A percentile compares a stretch with the other conserved stretches of the same genome.
These are phyloP conservation scores for Pteria penguin DNA, from an alignment of 2,888 invertebrate species.

Conservation along the genomic window DNA sequence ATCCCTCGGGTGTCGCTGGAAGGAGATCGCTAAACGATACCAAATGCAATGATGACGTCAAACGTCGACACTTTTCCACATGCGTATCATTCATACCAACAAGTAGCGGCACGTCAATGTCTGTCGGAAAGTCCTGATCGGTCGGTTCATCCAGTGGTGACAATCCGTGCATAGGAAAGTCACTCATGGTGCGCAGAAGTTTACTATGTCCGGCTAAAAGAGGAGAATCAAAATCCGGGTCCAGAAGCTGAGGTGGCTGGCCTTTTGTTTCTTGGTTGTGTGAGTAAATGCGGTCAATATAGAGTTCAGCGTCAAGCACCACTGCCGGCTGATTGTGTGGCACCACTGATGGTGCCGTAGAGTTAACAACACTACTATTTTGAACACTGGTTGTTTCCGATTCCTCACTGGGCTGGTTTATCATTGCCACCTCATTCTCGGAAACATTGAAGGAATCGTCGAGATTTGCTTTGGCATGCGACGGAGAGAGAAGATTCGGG, in stretches of 20 bases:
- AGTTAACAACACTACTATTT: slow-evolving; percentile 50
- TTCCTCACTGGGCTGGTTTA: slow-evolving; percentile 61
- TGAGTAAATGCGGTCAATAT: slow-evolving; percentile 67
- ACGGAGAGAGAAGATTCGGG: neutral
- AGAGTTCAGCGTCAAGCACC: slow-evolving; percentile 62
- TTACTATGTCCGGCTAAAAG: neutral
- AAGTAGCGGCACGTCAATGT: slow-evolving; percentile 55
- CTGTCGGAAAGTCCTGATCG: slow-evolving; percentile 28
- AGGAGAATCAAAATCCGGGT: slow-evolving; percentile 43
- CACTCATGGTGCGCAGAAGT: neutral
- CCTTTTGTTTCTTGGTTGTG: slow-evolving; percentile 39
- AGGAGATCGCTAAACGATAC: slow-evolving; percentile 66
- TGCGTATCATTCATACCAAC: slow-evolving; percentile 67
- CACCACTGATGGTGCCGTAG: slow-evolving; percentile 44
- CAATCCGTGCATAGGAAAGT: slow-evolving; percentile 45
- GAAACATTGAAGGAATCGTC: slow-evolving; percentile 30
- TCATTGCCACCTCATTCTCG: slow-evolving; percentile 56
- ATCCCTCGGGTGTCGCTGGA: slow-evolving; percentile 62
- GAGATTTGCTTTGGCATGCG: neutral
- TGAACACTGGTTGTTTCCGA: slow-evolving; percentile 63
- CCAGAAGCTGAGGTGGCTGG: slow-evolving; percentile 18
- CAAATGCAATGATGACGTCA: slow-evolving; percentile 60
- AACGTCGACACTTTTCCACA: slow-evolving; percentile 61
- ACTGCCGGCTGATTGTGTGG: slow-evolving; percentile 44
- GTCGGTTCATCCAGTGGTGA: slow-evolving; percentile 39